Base-by-base conservation (phyloP, 2,797 vertebrate genomes). In the Chelmon rostratus region DNA sequence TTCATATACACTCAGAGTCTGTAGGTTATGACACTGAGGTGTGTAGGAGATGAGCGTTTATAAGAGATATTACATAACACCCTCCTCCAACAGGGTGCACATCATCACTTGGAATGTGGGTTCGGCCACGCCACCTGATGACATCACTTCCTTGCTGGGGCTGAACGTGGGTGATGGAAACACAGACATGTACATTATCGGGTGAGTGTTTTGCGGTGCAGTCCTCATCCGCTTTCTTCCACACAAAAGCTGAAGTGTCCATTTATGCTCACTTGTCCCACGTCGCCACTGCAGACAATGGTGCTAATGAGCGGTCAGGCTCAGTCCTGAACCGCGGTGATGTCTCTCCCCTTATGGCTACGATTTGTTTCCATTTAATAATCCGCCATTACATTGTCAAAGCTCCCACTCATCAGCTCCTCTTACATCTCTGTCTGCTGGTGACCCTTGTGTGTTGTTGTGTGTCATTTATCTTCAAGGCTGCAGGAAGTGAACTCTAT, bases 401-500 rank as follows among this genome's bases (percentile, higher is more conserved):
- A 73, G 57, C 46, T 46, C 13, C 18, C 25, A 25, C 46, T 82
- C 64, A 61, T 81, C 77, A 23, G 70, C 35, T 58, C 40, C n/a
- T 81, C 49, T 61, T 67, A 46, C 50, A 37, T 78, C 23, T 81
- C n/a, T 67, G 59, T 72, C 47, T 59, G 37, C 69, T 70, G 25
- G 66, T 93, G 73, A 91, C 82, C 76, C 63, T 9, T 73, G 62
- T 80, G 67, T 68, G 23, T 68, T 81, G 23, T 62, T 81, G 47
- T 89, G 50, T 91, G 76, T 88, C 68, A 66, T 90, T 86, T 89
- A 76, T 84, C 93, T 87, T 67, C 76, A 84, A 99, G 98, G 90
- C 92, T 99, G 89, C 98, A 99, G 91, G 98, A 99, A 93, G 97
- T 99, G 89, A 99, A 99, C 90, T 99, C 97, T 23, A 99, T 98